A percentile compares a stretch with the other conserved stretches of the same genome.
These are phyloP conservation scores for Genyomyrus donnyi DNA, from an alignment of 2,113 vertebrate genomes.

Conservation along the genomic window DNA sequence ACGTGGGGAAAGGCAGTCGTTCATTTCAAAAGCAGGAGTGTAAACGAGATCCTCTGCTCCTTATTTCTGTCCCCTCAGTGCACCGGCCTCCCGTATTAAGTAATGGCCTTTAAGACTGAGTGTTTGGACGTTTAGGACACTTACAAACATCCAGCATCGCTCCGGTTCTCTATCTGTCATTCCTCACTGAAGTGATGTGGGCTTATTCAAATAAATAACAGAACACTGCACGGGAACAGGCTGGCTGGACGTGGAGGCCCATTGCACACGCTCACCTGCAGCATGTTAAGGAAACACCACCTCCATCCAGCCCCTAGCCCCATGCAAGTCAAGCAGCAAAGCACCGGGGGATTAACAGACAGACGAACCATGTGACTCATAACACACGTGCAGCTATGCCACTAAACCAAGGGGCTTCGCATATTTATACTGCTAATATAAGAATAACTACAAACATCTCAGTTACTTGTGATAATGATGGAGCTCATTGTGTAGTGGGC, in stretches of 20 bases:
- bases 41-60: background rate
- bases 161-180: background rate
- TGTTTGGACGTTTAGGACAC: background rate
- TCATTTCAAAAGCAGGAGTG: background rate
- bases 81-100: background rate
- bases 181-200: background rate
- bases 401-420: constrained; percentile 8
- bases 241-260: background rate
- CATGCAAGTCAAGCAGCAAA: background rate
- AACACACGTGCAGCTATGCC: background rate
- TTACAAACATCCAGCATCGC: background rate
- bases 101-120: constrained; percentile 3
- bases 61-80: background rate
- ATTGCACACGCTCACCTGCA: background rate
- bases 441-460: constrained; percentile 16
- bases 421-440: constrained; percentile 2
- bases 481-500: constrained; percentile 24
- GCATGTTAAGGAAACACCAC: background rate
- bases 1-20: background rate
- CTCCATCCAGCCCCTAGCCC: background rate
- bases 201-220: background rate
- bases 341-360: background rate
- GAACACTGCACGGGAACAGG: background rate
- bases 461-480: constrained; percentile 29
- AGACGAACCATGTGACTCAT: background rate